Conservation (phyloP, 2,113 vertebrate species). For the Furnarius figulus region DNA sequence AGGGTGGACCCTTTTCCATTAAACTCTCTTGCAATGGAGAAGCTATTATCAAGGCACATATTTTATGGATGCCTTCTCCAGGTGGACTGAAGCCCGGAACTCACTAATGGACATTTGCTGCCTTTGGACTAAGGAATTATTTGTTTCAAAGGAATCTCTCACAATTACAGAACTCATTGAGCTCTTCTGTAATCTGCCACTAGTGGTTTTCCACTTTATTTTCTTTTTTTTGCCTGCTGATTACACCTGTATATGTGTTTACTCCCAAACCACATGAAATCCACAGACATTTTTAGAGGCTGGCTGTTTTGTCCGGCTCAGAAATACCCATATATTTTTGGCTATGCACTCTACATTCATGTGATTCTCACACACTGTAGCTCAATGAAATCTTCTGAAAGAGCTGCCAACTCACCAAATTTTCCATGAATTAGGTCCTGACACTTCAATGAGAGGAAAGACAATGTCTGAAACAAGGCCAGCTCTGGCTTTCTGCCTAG, state of each 20-base stretch:
- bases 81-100: conserved; percentile 37
- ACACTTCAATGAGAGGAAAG: conserved; percentile 84
- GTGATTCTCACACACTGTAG: conserved; percentile 72
- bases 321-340: conserved; percentile 69
- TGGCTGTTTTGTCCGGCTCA: conserved; percentile 57
- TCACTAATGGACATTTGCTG: not conserved
- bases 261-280: conserved; percentile 62
- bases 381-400: conserved; percentile 82
- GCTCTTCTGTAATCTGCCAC: not conserved
- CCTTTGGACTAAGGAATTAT: not conserved
- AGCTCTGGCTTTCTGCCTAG: conserved; percentile 81
- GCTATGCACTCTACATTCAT: conserved; percentile 64
- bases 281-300: conserved; percentile 51
- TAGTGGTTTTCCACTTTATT: not conserved
- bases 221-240: not conserved
- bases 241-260: conserved; percentile 73
- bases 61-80: conserved; percentile 58
- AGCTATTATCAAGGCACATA: conserved; percentile 6
- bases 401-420: conserved; percentile 81
- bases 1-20: not conserved
- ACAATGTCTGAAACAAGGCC: conserved; percentile 85
- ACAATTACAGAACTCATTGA: not conserved
- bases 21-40: conserved; percentile 18
- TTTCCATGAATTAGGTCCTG: conserved; percentile 86
- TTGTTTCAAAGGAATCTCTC: conserved; percentile 38